A percentile compares a stretch with the other conserved stretches of the same genome.
These are phyloP conservation scores for Catalaphyllia jardinei DNA, from an alignment of 64 coral and sea anemone species.

Conservation along the genomic window DNA sequence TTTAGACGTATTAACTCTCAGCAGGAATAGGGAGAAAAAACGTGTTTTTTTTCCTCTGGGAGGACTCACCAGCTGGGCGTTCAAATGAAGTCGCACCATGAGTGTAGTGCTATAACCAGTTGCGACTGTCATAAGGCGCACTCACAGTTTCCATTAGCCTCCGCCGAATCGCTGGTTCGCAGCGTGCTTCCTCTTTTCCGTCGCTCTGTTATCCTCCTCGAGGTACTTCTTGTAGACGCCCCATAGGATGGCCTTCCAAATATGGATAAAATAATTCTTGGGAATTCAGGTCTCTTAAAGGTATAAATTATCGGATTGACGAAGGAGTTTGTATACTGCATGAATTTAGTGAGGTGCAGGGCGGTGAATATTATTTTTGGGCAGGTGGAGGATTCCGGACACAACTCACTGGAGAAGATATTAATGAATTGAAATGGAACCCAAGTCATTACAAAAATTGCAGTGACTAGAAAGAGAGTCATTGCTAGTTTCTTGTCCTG, in stretches of 20 bases:
- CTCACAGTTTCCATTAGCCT: slow-evolving; percentile 40
- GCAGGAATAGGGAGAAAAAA: no score
- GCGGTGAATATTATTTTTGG: background rate
- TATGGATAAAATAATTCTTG: slow-evolving; percentile 29
- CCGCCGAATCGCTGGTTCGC: slow-evolving; percentile 1
- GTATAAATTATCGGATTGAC: slow-evolving; percentile 89
- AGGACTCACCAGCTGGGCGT: no score
- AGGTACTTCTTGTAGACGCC: background rate
- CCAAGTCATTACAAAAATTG: slow-evolving; percentile 76
- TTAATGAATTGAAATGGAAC: slow-evolving; percentile 75
- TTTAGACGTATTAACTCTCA: no score
- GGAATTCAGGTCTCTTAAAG: slow-evolving; percentile 89
- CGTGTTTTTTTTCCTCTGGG: no score
- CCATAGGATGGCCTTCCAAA: slow-evolving; percentile 7
- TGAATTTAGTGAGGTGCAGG: slow-evolving; percentile 65
- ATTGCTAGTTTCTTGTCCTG: slow-evolving; percentile 84
- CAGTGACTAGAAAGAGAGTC: slow-evolving; percentile 72
- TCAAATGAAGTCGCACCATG: background rate
- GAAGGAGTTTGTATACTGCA: slow-evolving; percentile 83
- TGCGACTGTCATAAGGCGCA: background rate
- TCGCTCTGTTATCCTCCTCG: slow-evolving; percentile 4
- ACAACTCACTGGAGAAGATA: slow-evolving; percentile 19
- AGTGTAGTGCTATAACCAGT: background rate
- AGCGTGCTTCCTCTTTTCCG: slow-evolving; percentile 32
- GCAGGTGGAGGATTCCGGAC: background rate